These are phyloP conservation scores for Beris morrisii DNA, from an alignment of 2,888 invertebrate species.

Conservation along the genomic window DNA sequence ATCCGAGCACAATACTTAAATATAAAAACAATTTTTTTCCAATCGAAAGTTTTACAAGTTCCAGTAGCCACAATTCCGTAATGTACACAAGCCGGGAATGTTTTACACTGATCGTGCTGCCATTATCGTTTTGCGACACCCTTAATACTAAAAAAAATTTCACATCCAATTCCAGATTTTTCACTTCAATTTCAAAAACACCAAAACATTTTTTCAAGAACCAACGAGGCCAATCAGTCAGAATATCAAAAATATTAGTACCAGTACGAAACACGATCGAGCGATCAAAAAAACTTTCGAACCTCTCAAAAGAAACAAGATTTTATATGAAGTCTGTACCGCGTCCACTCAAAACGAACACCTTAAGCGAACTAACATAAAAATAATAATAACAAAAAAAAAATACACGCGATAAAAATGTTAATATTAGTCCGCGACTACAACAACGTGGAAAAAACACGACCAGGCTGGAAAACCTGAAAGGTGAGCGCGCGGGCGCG, in stretches of 20 bases:
- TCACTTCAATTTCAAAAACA: too few relatives aligned
- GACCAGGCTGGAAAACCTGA: conserved; percentile 26
- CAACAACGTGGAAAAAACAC: conserved; percentile 2
- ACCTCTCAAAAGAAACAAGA: too few relatives aligned
- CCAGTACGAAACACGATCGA: too few relatives aligned
- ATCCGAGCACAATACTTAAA: background rate
- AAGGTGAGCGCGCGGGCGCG: conserved; percentile 24
- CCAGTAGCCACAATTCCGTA: background rate
- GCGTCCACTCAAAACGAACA: conserved; percentile 9
- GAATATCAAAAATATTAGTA: too few relatives aligned
- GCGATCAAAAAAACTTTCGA: too few relatives aligned
- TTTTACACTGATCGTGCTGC: too few relatives aligned
- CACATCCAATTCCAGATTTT: too few relatives aligned
- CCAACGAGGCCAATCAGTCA: too few relatives aligned
- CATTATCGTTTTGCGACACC: too few relatives aligned
- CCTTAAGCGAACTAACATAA: conserved; percentile 1
- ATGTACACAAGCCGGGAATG: background rate
- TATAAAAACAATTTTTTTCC: conserved; percentile 1
- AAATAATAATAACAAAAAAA: conserved; percentile 3
- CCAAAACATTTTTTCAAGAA: too few relatives aligned
- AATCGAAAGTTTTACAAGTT: conserved; percentile 17
- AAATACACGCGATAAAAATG: conserved; percentile 25
- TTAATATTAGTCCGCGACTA: conserved; percentile 10
- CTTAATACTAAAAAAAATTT: too few relatives aligned
- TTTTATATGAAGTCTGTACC: background rate